Percentiles rank a stretch among this genome's conserved stretches.
Conservation (phyloP, 2,113 vertebrate species). For the Vombatus ursinus region DNA sequence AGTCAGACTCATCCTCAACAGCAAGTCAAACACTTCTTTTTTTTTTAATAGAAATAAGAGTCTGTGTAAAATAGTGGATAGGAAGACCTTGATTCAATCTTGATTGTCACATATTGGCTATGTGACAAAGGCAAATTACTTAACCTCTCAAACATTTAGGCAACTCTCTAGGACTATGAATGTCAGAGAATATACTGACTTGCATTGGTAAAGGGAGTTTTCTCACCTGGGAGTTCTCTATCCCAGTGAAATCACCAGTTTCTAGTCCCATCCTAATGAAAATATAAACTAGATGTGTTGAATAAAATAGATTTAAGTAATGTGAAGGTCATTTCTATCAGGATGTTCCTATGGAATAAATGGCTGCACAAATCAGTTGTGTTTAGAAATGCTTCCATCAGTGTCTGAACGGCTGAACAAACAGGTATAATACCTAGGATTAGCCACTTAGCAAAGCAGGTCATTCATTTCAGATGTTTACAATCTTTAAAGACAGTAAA, state of each 20-base stretch:
- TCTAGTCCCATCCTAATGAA: background rate
- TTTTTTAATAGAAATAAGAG: background rate
- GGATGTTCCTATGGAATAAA: background rate
- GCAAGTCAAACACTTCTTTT: background rate
- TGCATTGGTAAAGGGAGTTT: too few relatives aligned
- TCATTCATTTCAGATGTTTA: background rate
- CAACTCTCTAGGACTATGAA: too few relatives aligned
- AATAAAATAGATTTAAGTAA: background rate
- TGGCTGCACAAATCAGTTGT: background rate
- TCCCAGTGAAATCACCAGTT: background rate
- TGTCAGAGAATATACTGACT: too few relatives aligned
- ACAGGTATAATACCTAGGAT: background rate
- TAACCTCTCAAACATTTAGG: too few relatives aligned
- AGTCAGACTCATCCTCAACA: background rate
- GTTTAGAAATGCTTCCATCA: background rate
- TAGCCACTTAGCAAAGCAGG: background rate
- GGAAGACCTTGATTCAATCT: background rate
- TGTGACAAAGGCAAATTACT: too few relatives aligned
- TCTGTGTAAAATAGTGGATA: too few relatives aligned
- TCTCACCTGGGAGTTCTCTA: too few relatives aligned
- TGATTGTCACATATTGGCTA: background rate
- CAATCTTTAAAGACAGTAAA: background rate
- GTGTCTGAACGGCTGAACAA: background rate
- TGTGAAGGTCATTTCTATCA: background rate
- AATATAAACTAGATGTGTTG: background rate